Percentiles rank a stretch among this genome's conserved stretches.
These are phyloP conservation scores for Sycon ciliatum DNA, from an alignment of 37 sponge, comb jelly and placozoan species.

Conservation along the genomic window DNA sequence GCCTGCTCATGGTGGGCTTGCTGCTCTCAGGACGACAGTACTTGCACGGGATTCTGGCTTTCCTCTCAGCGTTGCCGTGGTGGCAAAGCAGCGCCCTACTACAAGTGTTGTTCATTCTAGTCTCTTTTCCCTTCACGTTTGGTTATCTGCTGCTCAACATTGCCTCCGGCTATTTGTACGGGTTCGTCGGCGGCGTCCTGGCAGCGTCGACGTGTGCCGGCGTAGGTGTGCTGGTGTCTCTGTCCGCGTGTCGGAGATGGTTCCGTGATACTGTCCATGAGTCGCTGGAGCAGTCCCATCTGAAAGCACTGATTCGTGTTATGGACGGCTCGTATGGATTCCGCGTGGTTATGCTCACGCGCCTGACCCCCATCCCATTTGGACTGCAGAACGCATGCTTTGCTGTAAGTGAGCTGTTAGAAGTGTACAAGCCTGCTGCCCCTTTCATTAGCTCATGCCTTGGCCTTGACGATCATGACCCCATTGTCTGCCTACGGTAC, in stretches of 20 bases:
- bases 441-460: no score
- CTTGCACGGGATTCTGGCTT: constrained; percentile 53
- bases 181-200: constrained; percentile 63
- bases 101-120: constrained; percentile 66
- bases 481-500: no score
- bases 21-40: constrained; percentile 45
- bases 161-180: constrained; percentile 87
- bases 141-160: constrained; percentile 86
- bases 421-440: not conserved
- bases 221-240: constrained; percentile 54
- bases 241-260: constrained; percentile 59
- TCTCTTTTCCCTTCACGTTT: constrained; percentile 81
- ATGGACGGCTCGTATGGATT: constrained; percentile 72
- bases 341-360: constrained; percentile 63
- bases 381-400: constrained; percentile 84
- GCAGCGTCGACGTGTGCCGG: constrained; percentile 60
- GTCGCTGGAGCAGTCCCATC: not conserved
- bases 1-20: constrained; percentile 34
- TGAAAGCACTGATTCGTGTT: constrained; percentile 20
- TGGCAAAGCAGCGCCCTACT: constrained; percentile 58
- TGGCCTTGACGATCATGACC: no score
- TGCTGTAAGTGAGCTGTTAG: constrained; percentile 59
- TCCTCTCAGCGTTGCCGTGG: constrained; percentile 56
- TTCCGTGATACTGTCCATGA: constrained; percentile 21
- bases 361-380: constrained; percentile 88